phyloP scores from a whole-genome alignment of 2,888 invertebrate genomes.

The Ethmia dodecea region DNA sequence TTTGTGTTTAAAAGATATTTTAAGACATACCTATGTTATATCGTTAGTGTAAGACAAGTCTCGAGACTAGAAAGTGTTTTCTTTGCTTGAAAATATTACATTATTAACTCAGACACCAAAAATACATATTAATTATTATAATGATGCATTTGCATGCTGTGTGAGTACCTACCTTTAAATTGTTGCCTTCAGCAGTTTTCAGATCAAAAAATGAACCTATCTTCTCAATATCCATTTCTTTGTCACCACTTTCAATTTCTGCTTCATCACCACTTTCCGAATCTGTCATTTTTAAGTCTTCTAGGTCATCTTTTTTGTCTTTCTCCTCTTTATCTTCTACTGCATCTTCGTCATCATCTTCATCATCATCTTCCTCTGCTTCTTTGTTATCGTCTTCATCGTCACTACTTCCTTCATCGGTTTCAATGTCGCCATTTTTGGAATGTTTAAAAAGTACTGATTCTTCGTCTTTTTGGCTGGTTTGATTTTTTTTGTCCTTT shows the following conservation, averaged over 20 bases:
- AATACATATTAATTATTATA: too few species aligned
- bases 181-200: conserved; percentile 47
- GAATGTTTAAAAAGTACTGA: not conserved
- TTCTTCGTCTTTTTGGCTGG: not conserved
- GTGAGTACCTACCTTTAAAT: conserved; percentile 46
- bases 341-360: conserved; percentile 18
- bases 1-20: too few species aligned
- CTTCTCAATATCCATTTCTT: conserved; percentile 25
- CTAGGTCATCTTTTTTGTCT: conserved; percentile 37
- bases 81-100: too few species aligned
- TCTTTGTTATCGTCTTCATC: conserved; percentile 21
- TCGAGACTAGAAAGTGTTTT: too few species aligned
- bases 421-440: not conserved
- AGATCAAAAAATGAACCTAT: conserved; percentile 51
- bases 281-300: conserved; percentile 71
- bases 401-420: conserved; percentile 9
- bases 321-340: conserved; percentile 14
- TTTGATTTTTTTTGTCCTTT: not conserved
- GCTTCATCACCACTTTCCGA: conserved; percentile 42
- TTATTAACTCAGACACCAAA: too few species aligned
- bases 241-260: conserved; percentile 23
- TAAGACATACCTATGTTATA: too few species aligned
- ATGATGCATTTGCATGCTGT: too few species aligned
- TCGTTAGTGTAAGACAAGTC: too few species aligned
- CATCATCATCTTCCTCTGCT: conserved; percentile 21